Evolutionary conservation across 2,797 vertebrate species (phyloP).

Genomic region (Pipistrellus kuhlii): DNA sequence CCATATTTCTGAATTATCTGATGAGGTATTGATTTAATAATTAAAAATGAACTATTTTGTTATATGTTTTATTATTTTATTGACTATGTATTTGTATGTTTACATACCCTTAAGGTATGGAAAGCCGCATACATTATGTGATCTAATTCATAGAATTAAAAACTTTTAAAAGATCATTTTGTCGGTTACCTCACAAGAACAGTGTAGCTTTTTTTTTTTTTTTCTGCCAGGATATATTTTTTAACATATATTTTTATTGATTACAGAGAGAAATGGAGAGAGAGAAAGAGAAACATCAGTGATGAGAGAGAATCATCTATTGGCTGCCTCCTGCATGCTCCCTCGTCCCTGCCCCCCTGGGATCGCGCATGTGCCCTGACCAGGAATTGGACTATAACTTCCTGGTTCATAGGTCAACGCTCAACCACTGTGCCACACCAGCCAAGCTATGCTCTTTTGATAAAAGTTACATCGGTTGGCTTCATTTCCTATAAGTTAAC

Average conservation of each 20-base stretch:
- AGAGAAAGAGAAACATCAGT: no score
- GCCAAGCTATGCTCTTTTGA: slow-evolving; percentile 55
- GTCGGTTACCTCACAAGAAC: not conserved
- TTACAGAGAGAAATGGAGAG: no score
- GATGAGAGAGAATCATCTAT: no score
- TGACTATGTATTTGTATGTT: not conserved
- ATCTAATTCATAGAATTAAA: not conserved
- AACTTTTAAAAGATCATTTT: not conserved
- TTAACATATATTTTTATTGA: no score
- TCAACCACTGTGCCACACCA: no score
- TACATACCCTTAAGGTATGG: not conserved
- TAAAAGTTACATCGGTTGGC: slow-evolving; percentile 78
- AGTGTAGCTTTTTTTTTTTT: not conserved
- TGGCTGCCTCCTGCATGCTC: no score
- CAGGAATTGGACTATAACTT: no score
- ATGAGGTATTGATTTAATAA: not conserved
- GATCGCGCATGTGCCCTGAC: no score
- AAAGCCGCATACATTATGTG: not conserved
- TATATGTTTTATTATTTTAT: slow-evolving; percentile 37
- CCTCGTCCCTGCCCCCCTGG: no score
- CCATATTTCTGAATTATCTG: slow-evolving; percentile 1
- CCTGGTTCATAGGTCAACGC: no score
- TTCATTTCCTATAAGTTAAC: slow-evolving; percentile 79
- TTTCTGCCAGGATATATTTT: slow-evolving; percentile 8
- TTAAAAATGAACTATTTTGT: slow-evolving; percentile 18